Evolutionary conservation across 2,113 vertebrate genomes (phyloP).

Genomic region (Puntigrus tetrazona): DNA sequence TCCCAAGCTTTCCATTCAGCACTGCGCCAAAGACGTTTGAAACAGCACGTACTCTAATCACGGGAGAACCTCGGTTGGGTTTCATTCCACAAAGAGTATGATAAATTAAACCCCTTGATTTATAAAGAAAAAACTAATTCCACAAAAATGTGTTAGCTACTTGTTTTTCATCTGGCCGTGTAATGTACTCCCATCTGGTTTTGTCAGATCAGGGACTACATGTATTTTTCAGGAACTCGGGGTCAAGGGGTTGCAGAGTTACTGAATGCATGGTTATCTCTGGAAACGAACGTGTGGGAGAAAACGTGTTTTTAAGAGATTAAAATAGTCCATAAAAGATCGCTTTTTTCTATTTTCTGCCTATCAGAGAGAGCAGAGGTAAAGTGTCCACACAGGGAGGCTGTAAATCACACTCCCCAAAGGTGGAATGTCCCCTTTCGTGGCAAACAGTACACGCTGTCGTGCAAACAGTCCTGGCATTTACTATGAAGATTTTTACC

Average conservation of each 20-base stretch:
- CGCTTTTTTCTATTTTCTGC: constrained; percentile 3
- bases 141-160: background rate
- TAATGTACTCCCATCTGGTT: background rate
- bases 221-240: constrained; percentile 4
- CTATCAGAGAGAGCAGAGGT: constrained; percentile 20
- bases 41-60: constrained; percentile 30
- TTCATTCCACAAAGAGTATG: background rate
- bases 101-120: constrained; percentile 25
- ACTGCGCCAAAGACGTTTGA: constrained; percentile 30
- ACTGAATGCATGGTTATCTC: background rate
- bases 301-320: constrained; percentile 18
- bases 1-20: constrained; percentile 1
- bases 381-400: constrained; percentile 4
- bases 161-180: background rate
- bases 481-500: constrained; percentile 41
- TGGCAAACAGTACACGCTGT: constrained; percentile 19
- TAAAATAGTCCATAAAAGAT: background rate
- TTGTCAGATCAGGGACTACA: background rate
- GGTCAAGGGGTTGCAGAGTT: background rate
- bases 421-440: constrained; percentile 39
- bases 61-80: background rate
- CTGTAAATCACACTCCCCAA: constrained; percentile 30
- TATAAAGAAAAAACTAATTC: background rate
- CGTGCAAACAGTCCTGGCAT: constrained; percentile 50
- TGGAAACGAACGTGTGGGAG: background rate